Conservation (phyloP, 2,113 vertebrate genomes). For the Brachionichthys hirsutus region DNA sequence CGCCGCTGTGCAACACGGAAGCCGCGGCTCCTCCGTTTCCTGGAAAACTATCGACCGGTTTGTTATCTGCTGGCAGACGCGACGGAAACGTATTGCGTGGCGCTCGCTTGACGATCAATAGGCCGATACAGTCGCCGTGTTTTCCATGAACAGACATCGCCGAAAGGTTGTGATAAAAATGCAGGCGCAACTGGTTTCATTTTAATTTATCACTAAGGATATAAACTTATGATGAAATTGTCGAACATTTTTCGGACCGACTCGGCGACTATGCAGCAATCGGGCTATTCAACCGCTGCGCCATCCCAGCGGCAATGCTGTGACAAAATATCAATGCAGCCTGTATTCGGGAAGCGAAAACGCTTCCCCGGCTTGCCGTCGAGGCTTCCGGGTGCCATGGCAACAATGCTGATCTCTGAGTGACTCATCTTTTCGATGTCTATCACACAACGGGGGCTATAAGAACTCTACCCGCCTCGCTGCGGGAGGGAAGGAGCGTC, state of each 20-base stretch:
- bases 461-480: constrained; percentile 51
- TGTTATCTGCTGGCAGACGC: constrained; percentile 37
- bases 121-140: constrained; percentile 1
- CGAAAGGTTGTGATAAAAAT: not conserved
- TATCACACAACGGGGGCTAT: constrained; percentile 66
- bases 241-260: too few relatives aligned
- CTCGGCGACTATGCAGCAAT: not conserved
- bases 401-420: constrained; percentile 64
- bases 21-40: constrained; percentile 16
- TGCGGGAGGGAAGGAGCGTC: constrained; percentile 49
- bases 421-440: constrained; percentile 74
- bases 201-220: not conserved
- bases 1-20: constrained; percentile 14
- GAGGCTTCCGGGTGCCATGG: constrained; percentile 71
- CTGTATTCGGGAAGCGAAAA: constrained; percentile 66
- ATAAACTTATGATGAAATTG: not conserved
- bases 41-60: constrained; percentile 50
- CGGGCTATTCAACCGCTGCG: not conserved
- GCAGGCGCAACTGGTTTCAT: too few relatives aligned
- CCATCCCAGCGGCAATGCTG: constrained; percentile 6
- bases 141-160: constrained; percentile 21
- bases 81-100: constrained; percentile 48
- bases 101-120: constrained; percentile 49
- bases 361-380: constrained; percentile 56
- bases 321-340: constrained; percentile 54